Evolutionary conservation across 2,113 vertebrate genomes (phyloP).

Genomic region (Pangasianodon hypophthalmus): DNA sequence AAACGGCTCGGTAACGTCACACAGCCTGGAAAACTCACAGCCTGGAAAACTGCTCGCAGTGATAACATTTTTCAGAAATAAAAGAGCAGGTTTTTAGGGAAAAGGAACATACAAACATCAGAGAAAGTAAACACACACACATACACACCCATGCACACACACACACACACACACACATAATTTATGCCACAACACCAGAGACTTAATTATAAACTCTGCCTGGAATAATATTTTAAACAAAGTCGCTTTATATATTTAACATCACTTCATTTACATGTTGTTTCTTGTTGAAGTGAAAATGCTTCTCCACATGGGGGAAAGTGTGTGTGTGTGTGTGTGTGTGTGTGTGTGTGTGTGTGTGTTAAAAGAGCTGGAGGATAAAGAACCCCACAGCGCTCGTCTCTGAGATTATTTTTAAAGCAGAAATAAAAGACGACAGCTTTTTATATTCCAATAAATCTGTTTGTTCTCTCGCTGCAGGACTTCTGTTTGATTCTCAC

Average conservation of each 20-base stretch:
- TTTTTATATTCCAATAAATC: constrained; percentile 47
- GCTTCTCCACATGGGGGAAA: constrained; percentile 13
- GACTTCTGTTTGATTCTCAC: constrained; percentile 27
- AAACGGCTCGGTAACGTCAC: background rate
- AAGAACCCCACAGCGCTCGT: constrained; percentile 20
- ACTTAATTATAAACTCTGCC: constrained; percentile 43
- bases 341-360: constrained; percentile 8
- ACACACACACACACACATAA: constrained; percentile 23
- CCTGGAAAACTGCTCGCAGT: background rate
- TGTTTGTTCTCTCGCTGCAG: constrained; percentile 29
- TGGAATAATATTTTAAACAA: constrained; percentile 36
- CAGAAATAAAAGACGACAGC: constrained; percentile 35
- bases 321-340: background rate
- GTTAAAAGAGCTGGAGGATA: constrained; percentile 19
- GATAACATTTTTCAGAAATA: background rate
- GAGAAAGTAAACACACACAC: background rate
- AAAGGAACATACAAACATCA: background rate
- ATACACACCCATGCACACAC: constrained; percentile 14
- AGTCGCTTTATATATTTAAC: constrained; percentile 42
- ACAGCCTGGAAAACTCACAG: background rate
- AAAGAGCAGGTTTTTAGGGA: background rate
- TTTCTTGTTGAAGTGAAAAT: constrained; percentile 45
- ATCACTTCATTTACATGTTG: constrained; percentile 51
- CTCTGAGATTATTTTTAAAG: constrained; percentile 45
- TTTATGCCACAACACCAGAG: constrained; percentile 11